Evolutionary conservation across 2,888 invertebrate species (phyloP), one percentile per base, ranked within the genome.

Genomic region (Spodoptera littoralis): DNA sequence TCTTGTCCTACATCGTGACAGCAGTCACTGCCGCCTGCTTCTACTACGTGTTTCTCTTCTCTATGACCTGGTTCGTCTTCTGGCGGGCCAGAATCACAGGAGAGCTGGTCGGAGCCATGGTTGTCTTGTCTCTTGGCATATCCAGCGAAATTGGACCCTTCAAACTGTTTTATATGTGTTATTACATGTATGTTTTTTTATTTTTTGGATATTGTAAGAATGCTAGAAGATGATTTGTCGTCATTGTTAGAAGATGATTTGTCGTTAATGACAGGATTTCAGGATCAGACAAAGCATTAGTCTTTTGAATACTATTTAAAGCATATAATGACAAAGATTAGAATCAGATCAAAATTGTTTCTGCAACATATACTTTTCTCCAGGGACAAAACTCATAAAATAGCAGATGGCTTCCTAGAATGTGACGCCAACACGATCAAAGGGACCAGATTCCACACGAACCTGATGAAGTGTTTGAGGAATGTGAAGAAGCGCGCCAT

Each of bases 51-150:
- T 87, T 73, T 65, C 56, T 84, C 12, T 44, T 86, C 24, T 84
- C 82, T 1, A 75, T 81, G 74, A 13, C 64, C 0, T 87, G 85
- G 85, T 86, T 78, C 53, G 83, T 87, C 6, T 82, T 82, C 68
- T 74, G 67, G 63, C 77, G 76, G 11, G 70, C 70, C 46, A 65
- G 65, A 8, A 53, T 77, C 44, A 81, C 81, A 4, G 78, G 75
- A 0, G 80, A 84, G 44, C 27, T 76, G 48, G 56, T 83, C 2
- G 68, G 77, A 0, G 77, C 80, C 13, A 77, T 85, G 60, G 67
- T 84, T 11, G 75, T 84, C 12, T 60, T 84, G 4, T 85, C 86
- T 0, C 76, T 85, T 0, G 80, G 80, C 0, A 69, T 84, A 12
- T 59, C 79, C 47, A 79, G 84, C 52, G 73, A 82, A 43, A 83